Evolutionary conservation across 2,797 vertebrate genomes (phyloP).

Genomic region (Halcyon badia): DNA sequence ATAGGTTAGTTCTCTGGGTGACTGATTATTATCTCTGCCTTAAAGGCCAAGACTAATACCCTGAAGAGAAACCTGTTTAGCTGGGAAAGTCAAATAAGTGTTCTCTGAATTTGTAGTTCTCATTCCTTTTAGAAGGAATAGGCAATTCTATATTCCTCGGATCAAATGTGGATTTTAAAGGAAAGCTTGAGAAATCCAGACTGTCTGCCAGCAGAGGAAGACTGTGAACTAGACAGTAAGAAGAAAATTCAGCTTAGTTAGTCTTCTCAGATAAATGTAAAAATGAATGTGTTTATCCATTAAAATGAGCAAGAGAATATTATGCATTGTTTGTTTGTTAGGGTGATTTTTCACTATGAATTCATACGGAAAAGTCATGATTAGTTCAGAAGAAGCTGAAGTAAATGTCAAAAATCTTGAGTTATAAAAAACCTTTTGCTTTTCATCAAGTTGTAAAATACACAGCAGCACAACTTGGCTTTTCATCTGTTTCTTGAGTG

Average conservation of each 20-base stretch:
- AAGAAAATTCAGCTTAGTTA: background rate
- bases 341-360: background rate
- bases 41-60: background rate
- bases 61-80: background rate
- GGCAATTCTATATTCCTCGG: background rate
- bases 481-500: background rate
- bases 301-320: background rate
- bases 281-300: background rate
- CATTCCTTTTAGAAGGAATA: background rate
- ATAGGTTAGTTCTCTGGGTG: background rate
- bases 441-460: background rate
- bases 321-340: background rate
- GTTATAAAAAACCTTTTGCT: background rate
- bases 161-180: background rate
- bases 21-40: constrained; percentile 1
- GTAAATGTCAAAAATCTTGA: background rate
- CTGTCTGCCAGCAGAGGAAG: background rate
- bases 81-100: background rate
- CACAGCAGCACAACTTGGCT: background rate
- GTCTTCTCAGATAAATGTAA: background rate
- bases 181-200: background rate
- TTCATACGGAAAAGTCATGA: background rate
- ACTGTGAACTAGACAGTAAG: background rate
- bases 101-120: background rate
- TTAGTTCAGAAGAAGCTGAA: background rate